Evolutionary conservation across 2,113 vertebrate genomes (phyloP).

Genomic region (Campylorhamphus procurvoides): DNA sequence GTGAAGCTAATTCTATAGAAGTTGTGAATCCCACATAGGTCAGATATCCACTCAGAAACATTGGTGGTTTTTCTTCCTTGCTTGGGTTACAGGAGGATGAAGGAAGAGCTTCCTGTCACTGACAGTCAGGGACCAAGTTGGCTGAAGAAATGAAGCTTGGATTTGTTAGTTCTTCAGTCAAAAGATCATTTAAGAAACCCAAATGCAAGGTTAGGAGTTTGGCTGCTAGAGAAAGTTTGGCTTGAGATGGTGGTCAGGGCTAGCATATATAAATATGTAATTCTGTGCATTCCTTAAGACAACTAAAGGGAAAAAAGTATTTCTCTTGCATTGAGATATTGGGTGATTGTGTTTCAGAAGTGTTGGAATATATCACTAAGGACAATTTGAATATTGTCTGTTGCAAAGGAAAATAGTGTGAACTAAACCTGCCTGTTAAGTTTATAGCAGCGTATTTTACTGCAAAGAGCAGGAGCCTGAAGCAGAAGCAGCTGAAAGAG

Average conservation of each 20-base stretch:
- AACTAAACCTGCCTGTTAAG: neutral
- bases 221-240: neutral
- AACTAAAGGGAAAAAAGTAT: neutral
- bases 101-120: neutral
- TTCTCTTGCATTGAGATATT: neutral
- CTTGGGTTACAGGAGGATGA: neutral
- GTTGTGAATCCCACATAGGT: neutral
- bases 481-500: neutral
- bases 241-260: neutral
- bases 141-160: neutral
- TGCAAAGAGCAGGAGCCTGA: neutral
- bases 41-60: neutral
- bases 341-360: neutral
- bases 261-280: neutral
- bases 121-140: neutral
- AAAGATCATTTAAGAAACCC: neutral
- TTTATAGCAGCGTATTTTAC: neutral
- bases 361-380: neutral
- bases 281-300: neutral
- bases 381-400: neutral
- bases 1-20: neutral
- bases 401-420: neutral
- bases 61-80: neutral
- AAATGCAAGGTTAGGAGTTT: neutral
- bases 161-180: neutral